Evolutionary conservation across 2,797 vertebrate genomes (phyloP).

Genomic region (Mormyrops boulengeri): DNA sequence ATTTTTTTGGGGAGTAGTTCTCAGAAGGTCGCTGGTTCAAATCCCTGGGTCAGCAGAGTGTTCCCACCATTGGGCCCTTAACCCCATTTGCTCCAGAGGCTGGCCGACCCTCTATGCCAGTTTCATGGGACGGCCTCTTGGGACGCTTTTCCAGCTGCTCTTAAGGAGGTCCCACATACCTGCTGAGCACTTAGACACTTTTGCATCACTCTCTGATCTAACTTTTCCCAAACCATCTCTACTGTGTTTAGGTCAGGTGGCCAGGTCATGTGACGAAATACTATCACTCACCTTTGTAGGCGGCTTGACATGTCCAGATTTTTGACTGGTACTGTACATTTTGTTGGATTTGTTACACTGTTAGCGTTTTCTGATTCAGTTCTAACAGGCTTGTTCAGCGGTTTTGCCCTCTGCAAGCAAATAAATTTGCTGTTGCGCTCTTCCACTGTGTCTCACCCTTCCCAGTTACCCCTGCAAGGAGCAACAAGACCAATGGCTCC

Average conservation of each 20-base stretch:
- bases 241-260: not conserved
- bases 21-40: not conserved
- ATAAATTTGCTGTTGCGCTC: not conserved
- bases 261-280: not conserved
- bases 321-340: not conserved
- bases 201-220: not conserved
- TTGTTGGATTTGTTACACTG: not conserved
- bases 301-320: not conserved
- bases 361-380: not conserved
- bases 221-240: not conserved
- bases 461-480: not conserved
- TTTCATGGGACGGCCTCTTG: not conserved
- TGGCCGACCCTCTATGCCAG: no score
- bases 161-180: not conserved
- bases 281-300: not conserved
- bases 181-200: not conserved
- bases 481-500: not conserved
- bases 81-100: no score
- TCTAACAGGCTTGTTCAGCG: not conserved
- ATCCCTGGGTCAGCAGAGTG: not conserved
- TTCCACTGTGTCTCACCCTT: not conserved
- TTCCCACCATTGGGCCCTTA: not conserved
- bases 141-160: not conserved
- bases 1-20: not conserved
- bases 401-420: not conserved